Conservation (phyloP, 2,113 vertebrate species). For the Percopsis transmontana region DNA sequence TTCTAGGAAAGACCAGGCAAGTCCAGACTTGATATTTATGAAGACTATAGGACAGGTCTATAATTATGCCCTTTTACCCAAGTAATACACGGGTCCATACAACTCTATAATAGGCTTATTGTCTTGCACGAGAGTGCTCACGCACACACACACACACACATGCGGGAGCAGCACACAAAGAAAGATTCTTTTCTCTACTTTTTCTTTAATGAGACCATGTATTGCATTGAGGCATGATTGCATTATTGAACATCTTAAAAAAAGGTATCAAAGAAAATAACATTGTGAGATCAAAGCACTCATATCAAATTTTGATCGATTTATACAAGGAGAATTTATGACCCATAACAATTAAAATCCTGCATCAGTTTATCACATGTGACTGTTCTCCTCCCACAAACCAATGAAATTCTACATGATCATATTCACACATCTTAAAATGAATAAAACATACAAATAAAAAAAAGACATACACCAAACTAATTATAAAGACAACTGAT, state of each 20-base stretch:
- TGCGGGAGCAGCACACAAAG: background rate
- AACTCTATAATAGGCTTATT: too few species aligned
- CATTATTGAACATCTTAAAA: slow-evolving; percentile 67
- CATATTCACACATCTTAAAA: slow-evolving; percentile 19
- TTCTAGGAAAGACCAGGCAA: slow-evolving; percentile 28
- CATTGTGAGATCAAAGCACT: slow-evolving; percentile 53
- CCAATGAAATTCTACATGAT: slow-evolving; percentile 14
- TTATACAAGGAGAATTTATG: slow-evolving; percentile 60
- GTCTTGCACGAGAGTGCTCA: background rate
- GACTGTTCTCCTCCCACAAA: background rate
- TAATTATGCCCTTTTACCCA: background rate
- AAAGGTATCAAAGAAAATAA: slow-evolving; percentile 73
- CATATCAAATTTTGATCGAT: slow-evolving; percentile 50
- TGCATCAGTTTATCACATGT: slow-evolving; percentile 16
- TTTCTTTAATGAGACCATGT: slow-evolving; percentile 65
- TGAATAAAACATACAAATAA: slow-evolving; percentile 29
- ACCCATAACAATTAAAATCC: slow-evolving; percentile 20
- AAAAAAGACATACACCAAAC: slow-evolving; percentile 32
- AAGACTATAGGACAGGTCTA: background rate
- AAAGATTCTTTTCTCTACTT: background rate
- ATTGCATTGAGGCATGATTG: slow-evolving; percentile 77
- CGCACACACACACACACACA: background rate
- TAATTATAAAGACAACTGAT: slow-evolving; percentile 30
- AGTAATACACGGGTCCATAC: too few species aligned
- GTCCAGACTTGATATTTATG: slow-evolving; percentile 62